Conservation (phyloP, 2,113 vertebrate species). For the Cnemophilus loriae region DNA sequence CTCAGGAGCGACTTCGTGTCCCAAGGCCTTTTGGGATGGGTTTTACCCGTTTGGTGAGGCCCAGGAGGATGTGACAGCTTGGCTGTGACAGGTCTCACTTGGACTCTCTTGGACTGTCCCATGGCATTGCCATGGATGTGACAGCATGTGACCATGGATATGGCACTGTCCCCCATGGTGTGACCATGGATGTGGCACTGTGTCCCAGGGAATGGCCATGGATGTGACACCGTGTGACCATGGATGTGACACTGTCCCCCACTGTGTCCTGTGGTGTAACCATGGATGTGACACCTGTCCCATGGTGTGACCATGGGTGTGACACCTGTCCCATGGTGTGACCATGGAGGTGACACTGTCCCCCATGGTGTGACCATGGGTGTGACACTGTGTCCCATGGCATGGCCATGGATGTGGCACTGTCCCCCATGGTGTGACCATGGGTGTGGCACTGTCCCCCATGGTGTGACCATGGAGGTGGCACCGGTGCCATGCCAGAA, state of each 20-base stretch:
- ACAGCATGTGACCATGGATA: background rate
- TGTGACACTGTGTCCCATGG: background rate
- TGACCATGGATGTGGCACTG: background rate
- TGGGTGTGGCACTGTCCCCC: background rate
- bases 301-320: background rate
- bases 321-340: background rate
- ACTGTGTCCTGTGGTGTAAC: background rate
- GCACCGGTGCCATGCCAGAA: fast-evolving
- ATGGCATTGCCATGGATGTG: background rate
- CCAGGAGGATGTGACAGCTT: background rate
- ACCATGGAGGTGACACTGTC: background rate
- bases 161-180: background rate
- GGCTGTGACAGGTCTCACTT: background rate
- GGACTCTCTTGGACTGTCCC: background rate
- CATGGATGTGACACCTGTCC: background rate
- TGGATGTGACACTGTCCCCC: background rate
- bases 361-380: background rate
- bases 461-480: background rate
- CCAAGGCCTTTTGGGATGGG: background rate
- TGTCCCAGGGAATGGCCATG: fast-evolving
- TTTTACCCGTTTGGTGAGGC: background rate
- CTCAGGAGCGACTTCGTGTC: background rate
- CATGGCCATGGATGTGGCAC: background rate
- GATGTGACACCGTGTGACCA: no score
- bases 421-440: fast-evolving